Base-by-base conservation (phyloP, 2,888 invertebrate species). In the Oligia fasciuncula region DNA sequence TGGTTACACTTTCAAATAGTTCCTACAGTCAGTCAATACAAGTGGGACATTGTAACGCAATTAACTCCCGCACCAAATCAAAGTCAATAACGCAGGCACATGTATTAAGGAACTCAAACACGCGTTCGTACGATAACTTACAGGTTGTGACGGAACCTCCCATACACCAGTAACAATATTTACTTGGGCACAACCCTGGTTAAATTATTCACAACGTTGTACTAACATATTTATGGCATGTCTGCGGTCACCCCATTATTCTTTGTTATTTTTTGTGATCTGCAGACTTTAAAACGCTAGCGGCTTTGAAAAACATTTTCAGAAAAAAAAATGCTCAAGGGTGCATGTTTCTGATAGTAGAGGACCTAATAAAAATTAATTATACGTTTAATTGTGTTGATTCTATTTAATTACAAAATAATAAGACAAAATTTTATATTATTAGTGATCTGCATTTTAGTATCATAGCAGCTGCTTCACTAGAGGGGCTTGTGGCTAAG, bases 151-250 rank as follows among this genome's bases (percentile, higher is more conserved):
- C 89, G 90, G 79, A 79, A 80, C 88, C 88, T 84, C 85, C 84
- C 87, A 88, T 79, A 87, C 90, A 89, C 90, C 91, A 91, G 91
- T 89, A 88, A 90, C 91, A 87, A 87, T 94, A 93, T 95, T 95
- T 93, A 88, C 92, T 95, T 94, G 94, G 95, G 94, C 90, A 92
- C 87, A 86, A 88, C 85, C 90, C 90, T 88, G 88, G 78, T 93
- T 94, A 94, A 95, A 94, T 94, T 95, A 95, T 94, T 94, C 93
- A 93, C 91, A 90, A 90, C 90, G 91, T 91, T 92, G 92, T 92
- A 89, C 93, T 90, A 93, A 93, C 93, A 93, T 93, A 94, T 93
- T 93, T 93, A 94, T 93, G 90, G 91, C 91, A 87, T 92, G 93
- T 93, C 92, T 91, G 91, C 91, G 91, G 92, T 87, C 90, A 90